Evolutionary conservation across 2,888 invertebrate species (phyloP), one percentile per base, ranked within the genome.

Genomic region (Noctua janthina): DNA sequence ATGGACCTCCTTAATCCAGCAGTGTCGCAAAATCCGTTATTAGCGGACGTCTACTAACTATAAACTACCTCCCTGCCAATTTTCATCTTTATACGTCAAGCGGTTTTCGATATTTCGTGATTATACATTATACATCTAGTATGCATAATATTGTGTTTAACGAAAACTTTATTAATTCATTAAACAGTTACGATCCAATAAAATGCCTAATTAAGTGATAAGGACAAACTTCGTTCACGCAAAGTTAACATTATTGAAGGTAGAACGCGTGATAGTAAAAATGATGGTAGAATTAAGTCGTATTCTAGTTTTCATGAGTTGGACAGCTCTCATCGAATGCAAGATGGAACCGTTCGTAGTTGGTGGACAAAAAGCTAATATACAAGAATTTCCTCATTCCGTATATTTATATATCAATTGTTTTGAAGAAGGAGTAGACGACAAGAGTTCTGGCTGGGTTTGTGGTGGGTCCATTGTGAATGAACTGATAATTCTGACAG

Each of bases 401-500:
- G 23, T 23, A 4, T 39, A 4, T 39, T 4, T 39, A 39, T 39
- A 4, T 39, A 39, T 0, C 39, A 4, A 39, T 39, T 39, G 39
- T 39, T 39, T 39, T 39, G 39, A 39, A 39, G 39, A 39, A 39
- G 39, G 39, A 39, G 39, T 5, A 39, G 4, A 1, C 0, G 1
- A 11, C 0, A 0, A 0, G 13, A 54, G 7, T 56, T 1, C 0
- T 2, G 0, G 0, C 8, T 80, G 73, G 81, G 0, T 29, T 0
- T 94, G 94, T 54, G 93, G 93, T 0, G 82, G 90, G 0, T 94
- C 94, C 0, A 89, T 94, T 6, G 2, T 94, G 0, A 94, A 92
- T 67, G 90, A 92, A 56, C 43, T 13, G 0, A 74, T 93, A 8
- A 20, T 92, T 1, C 35, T 94, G 1, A 92, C 94, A 0, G 94